These are phyloP conservation scores for Dromococcyx pavoninus DNA, from an alignment of 2,797 vertebrate genomes.

Conservation along the genomic window DNA sequence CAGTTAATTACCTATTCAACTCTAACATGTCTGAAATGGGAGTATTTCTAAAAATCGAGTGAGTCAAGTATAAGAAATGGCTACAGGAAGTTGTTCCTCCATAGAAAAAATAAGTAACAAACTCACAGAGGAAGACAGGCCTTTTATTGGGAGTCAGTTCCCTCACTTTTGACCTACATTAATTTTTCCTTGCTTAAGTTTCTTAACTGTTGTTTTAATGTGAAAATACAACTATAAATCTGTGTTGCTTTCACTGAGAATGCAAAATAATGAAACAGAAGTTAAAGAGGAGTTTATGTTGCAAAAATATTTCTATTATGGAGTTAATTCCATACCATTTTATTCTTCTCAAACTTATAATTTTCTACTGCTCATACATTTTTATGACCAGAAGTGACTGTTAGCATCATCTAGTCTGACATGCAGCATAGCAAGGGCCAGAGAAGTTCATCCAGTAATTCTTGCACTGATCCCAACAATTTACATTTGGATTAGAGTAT, in stretches of 20 bases:
- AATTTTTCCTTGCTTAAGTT: background rate
- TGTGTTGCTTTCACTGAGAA: background rate
- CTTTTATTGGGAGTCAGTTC: background rate
- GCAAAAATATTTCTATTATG: conserved; percentile 57
- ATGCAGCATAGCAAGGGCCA: conserved; percentile 60
- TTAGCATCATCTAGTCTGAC: conserved; percentile 61
- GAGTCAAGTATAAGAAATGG: background rate
- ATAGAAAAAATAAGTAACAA: background rate
- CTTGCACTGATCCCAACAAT: conserved; percentile 61
- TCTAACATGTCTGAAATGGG: background rate
- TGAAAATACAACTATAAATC: background rate
- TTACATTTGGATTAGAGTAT: conserved; percentile 51
- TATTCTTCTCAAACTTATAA: conserved; percentile 65
- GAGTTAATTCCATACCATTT: conserved; percentile 64
- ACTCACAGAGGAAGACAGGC: background rate
- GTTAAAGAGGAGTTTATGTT: conserved; percentile 37
- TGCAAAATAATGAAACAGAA: conserved; percentile 19
- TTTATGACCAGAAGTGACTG: conserved; percentile 61
- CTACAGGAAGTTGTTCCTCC: background rate
- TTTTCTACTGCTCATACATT: conserved; percentile 57
- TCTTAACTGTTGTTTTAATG: background rate
- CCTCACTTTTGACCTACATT: background rate
- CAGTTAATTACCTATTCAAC: background rate
- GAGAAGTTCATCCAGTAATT: conserved; percentile 64
- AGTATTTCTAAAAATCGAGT: background rate